These are phyloP conservation scores for Ivindomyrus marchei DNA, from an alignment of 2,113 vertebrate genomes.

Conservation along the genomic window DNA sequence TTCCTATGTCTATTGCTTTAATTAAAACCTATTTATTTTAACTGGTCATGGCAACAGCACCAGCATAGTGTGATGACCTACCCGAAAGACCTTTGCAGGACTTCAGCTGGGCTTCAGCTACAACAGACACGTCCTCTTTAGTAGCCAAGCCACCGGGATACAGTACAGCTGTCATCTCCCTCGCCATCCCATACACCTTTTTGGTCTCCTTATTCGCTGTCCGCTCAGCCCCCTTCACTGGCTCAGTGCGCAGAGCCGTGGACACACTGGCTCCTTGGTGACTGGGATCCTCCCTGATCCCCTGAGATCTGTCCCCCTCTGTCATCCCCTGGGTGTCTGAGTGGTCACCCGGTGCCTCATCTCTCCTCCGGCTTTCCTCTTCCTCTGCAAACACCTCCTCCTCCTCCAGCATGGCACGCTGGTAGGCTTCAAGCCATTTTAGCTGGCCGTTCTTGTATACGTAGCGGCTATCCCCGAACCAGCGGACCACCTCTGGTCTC, in stretches of 20 bases:
- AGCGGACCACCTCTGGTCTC: constrained; percentile 83
- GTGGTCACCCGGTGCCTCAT: constrained; percentile 30
- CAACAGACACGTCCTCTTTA: constrained; percentile 49
- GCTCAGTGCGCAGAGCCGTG: not conserved
- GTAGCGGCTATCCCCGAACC: constrained; percentile 86
- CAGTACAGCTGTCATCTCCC: constrained; percentile 50
- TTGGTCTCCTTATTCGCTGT: constrained; percentile 29
- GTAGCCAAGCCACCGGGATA: constrained; percentile 46
- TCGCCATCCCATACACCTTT: constrained; percentile 51
- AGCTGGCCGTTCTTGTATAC: constrained; percentile 85
- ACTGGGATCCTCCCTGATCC: not conserved
- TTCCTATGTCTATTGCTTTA: not conserved
- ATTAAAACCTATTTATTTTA: not conserved
- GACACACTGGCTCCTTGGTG: not conserved
- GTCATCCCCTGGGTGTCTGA: not conserved
- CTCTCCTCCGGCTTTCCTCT: constrained; percentile 20
- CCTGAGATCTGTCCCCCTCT: not conserved
- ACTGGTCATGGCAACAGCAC: not conserved
- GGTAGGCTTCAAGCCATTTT: constrained; percentile 83
- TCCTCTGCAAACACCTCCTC: constrained; percentile 30
- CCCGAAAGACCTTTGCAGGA: constrained; percentile 30
- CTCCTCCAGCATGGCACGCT: constrained; percentile 52
- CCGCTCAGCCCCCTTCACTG: not conserved
- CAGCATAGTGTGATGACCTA: not conserved
- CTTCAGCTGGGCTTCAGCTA: constrained; percentile 23